Percentiles rank a stretch among this genome's conserved stretches.
These are phyloP conservation scores for Acinonyx jubatus DNA, from an alignment of 2,113 vertebrate genomes.

Conservation along the genomic window DNA sequence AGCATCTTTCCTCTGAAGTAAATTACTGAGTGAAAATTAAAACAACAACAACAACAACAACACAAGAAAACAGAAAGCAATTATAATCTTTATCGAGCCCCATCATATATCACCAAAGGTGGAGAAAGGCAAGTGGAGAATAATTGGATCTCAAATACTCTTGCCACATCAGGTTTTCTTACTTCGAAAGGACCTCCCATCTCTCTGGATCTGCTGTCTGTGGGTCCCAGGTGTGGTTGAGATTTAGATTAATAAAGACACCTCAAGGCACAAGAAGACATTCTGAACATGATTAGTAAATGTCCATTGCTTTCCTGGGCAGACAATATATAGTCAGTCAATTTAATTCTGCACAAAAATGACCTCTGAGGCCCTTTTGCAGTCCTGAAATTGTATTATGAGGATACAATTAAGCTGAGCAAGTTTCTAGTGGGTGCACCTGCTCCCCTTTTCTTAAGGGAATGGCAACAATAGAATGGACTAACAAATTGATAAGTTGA, in stretches of 20 bases:
- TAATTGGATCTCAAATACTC: neutral
- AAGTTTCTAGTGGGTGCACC: neutral
- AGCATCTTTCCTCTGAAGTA: neutral
- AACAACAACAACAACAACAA: neutral
- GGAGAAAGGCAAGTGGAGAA: neutral
- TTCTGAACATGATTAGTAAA: constrained; percentile 9
- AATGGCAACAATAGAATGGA: neutral
- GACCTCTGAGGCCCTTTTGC: neutral
- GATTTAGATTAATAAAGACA: constrained; percentile 43
- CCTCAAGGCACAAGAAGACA: neutral
- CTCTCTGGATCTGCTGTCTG: neutral
- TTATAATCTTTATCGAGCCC: neutral
- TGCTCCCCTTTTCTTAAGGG: neutral
- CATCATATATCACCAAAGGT: neutral
- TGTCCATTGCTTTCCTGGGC: neutral
- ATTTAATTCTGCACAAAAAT: neutral
- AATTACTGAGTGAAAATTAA: neutral
- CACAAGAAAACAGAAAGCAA: neutral
- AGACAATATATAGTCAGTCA: neutral
- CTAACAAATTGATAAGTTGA: neutral
- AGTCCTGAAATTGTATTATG: constrained; percentile 36
- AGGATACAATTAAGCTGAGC: constrained; percentile 16
- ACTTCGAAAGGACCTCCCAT: neutral
- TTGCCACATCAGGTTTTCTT: neutral
- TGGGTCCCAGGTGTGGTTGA: neutral